Percentiles rank a stretch among this genome's conserved stretches.
These are phyloP conservation scores for Meloidogyne exigua DNA, from an alignment of 1,140 invertebrate genomes.

Conservation along the genomic window DNA sequence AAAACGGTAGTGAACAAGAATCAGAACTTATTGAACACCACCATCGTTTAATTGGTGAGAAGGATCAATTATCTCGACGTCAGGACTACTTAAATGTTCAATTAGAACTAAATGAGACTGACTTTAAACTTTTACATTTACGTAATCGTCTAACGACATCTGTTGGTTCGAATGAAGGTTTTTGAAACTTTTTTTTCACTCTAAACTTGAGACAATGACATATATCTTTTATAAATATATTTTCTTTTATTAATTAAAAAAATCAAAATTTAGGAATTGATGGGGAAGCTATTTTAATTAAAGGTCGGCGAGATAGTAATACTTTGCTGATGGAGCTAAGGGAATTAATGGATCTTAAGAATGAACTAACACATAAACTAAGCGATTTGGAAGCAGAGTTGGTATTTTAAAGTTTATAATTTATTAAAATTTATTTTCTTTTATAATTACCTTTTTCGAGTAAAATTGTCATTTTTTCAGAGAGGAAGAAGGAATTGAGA, in stretches of 20 bases:
- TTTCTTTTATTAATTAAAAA: too few species aligned
- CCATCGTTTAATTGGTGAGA: conserved; percentile 8
- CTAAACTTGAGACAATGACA: neutral
- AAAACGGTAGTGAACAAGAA: conserved; percentile 7
- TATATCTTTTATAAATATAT: too few species aligned
- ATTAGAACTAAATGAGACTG: conserved; percentile 17
- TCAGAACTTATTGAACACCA: conserved; percentile 22
- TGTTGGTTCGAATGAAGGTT: neutral
- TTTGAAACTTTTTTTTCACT: too few species aligned
- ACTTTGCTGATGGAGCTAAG: neutral
- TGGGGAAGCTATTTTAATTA: conserved; percentile 9
- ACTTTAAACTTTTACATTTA: conserved; percentile 14
- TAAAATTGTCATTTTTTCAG: too few species aligned
- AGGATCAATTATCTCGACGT: conserved; percentile 20
- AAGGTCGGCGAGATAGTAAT: conserved; percentile 2
- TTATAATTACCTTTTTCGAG: too few species aligned
- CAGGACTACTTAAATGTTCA: conserved; percentile 18
- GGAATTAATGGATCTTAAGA: conserved; percentile 19
- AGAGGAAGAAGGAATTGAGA: neutral
- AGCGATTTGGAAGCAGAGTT: conserved; percentile 10
- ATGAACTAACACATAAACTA: conserved; percentile 10
- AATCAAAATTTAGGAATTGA: neutral
- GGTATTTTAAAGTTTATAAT: neutral
- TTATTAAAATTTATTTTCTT: neutral
- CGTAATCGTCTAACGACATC: conserved; percentile 3